These are phyloP conservation scores for Morinoia aosen DNA, from an alignment of 2,888 invertebrate genomes.

Conservation along the genomic window DNA sequence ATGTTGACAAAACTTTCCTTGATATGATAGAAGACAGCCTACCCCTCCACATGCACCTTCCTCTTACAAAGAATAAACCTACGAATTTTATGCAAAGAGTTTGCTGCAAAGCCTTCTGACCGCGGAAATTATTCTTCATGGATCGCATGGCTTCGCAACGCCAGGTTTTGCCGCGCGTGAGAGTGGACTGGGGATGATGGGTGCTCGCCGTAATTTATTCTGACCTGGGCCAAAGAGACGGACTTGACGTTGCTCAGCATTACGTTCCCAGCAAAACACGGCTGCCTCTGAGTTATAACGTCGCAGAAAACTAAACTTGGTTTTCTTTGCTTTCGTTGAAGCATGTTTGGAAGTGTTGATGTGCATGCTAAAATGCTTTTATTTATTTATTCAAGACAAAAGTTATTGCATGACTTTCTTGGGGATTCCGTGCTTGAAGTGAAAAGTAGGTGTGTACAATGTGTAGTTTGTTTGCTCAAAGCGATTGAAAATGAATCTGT, in stretches of 20 bases:
- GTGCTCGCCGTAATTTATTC: background rate
- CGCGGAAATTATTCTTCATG: background rate
- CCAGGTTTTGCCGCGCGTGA: background rate
- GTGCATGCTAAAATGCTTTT: background rate
- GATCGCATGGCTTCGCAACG: background rate
- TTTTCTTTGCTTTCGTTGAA: background rate
- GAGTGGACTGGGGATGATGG: background rate
- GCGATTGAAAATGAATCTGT: too few relatives aligned
- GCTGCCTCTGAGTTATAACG: background rate
- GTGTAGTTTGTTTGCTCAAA: too few relatives aligned
- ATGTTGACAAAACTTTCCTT: background rate
- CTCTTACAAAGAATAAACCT: background rate
- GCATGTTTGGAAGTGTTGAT: background rate
- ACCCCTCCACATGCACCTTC: background rate
- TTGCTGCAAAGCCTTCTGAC: background rate
- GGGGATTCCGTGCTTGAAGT: too few relatives aligned
- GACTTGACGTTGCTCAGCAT: slow-evolving; percentile 10
- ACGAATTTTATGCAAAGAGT: background rate
- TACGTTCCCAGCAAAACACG: background rate
- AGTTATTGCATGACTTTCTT: background rate
- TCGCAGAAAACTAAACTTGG: background rate
- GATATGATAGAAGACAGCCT: background rate
- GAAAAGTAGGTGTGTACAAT: too few relatives aligned
- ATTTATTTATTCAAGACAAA: background rate
- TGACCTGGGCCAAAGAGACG: background rate